These are phyloP conservation scores for Agonum fuliginosum DNA, from an alignment of 2,888 invertebrate species.

Conservation along the genomic window DNA sequence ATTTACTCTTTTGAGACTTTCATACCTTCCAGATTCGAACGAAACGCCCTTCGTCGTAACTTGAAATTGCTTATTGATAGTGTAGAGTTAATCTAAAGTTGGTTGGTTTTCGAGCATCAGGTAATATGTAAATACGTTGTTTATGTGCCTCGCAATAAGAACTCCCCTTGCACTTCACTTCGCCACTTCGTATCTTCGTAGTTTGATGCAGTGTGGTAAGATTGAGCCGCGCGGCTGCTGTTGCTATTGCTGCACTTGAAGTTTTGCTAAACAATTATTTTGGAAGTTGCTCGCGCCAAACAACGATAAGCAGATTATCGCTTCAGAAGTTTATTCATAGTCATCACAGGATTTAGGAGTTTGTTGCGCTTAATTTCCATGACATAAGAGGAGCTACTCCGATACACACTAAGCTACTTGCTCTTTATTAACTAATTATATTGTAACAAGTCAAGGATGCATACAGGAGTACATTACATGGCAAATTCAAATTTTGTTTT, in stretches of 20 bases:
- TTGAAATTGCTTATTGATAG: neutral
- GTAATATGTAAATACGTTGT: constrained; percentile 12
- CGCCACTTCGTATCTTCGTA: too few relatives aligned
- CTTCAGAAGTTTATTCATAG: neutral
- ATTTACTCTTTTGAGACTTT: too few relatives aligned
- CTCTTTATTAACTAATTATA: too few relatives aligned
- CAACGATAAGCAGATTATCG: constrained; percentile 35
- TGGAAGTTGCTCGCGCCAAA: constrained; percentile 1
- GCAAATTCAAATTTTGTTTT: too few relatives aligned
- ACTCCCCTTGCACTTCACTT: too few relatives aligned
- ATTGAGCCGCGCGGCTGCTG: too few relatives aligned
- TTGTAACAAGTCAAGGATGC: too few relatives aligned
- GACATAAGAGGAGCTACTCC: too few relatives aligned
- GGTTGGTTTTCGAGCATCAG: neutral
- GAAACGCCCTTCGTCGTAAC: neutral
- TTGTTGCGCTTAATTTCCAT: neutral
- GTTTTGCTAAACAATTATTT: constrained; percentile 33
- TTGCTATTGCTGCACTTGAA: neutral
- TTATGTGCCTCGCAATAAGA: neutral
- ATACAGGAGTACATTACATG: too few relatives aligned
- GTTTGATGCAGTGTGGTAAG: too few relatives aligned
- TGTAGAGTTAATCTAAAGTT: neutral
- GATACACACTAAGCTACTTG: neutral
- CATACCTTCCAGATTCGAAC: neutral
- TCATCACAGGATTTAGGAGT: neutral